A percentile compares a stretch with the other conserved stretches of the same genome.
Conservation (phyloP, 2,888 invertebrate genomes). For the Tinea trinotella region DNA sequence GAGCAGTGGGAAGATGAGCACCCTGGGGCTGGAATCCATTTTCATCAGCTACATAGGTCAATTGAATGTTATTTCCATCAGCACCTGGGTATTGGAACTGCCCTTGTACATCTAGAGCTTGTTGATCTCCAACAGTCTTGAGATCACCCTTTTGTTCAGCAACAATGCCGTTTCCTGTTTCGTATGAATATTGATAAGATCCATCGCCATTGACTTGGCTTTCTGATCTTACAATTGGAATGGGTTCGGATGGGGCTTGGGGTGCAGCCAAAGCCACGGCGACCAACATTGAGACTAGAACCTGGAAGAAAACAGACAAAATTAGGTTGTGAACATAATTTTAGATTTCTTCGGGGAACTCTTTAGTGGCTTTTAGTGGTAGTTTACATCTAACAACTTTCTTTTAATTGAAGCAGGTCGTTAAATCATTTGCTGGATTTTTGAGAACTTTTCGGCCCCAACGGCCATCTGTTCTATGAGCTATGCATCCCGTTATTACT, state of each 20-base stretch:
- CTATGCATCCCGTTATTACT: too few species aligned
- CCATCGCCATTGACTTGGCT: conserved; percentile 75
- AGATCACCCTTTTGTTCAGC: conserved; percentile 73
- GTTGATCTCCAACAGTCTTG: conserved; percentile 71
- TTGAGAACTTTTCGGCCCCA: too few species aligned
- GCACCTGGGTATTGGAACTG: conserved; percentile 78
- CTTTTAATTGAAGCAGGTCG: too few species aligned
- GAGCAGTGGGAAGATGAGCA: conserved; percentile 76
- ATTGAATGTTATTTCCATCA: conserved; percentile 73
- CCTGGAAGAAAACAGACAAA: conserved; percentile 35
- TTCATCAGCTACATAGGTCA: conserved; percentile 79
- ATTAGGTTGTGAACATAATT: too few species aligned
- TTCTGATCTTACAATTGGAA: conserved; percentile 71
- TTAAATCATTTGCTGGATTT: too few species aligned
- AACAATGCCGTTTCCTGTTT: conserved; percentile 78
- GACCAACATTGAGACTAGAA: conserved; percentile 46
- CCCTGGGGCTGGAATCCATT: conserved; percentile 79
- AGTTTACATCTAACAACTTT: neutral
- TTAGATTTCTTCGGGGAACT: too few species aligned
- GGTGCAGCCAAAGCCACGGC: conserved; percentile 51
- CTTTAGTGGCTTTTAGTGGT: neutral
- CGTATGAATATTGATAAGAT: conserved; percentile 73
- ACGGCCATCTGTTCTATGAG: too few species aligned
- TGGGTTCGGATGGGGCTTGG: conserved; percentile 47
- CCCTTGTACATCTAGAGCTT: conserved; percentile 73